A percentile compares a stretch with the other conserved stretches of the same genome.
Evolutionary conservation across 2,113 vertebrate species (phyloP).

Genomic region (Hippolais icterina): DNA sequence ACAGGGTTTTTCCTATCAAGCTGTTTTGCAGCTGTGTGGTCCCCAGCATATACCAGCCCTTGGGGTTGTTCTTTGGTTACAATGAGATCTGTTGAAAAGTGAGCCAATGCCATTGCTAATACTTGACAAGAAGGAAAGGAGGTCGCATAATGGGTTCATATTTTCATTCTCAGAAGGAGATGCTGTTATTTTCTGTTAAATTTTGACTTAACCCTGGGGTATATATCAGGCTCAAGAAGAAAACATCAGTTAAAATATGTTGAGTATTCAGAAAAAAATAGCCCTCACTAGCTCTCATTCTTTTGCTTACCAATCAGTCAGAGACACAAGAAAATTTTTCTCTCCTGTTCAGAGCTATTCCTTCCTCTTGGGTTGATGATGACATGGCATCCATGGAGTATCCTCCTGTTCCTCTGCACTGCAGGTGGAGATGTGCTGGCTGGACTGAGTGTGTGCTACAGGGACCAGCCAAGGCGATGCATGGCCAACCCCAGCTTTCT

Average conservation of each 20-base stretch:
- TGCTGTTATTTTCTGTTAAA: neutral
- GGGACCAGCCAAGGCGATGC: neutral
- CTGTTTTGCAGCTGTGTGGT: neutral
- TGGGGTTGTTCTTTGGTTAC: neutral
- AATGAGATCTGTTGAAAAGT: neutral
- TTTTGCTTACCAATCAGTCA: neutral
- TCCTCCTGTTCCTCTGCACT: accelerated
- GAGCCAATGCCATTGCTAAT: neutral
- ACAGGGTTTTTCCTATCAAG: neutral
- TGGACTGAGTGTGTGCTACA: neutral
- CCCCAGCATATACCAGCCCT: neutral
- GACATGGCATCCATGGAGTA: neutral
- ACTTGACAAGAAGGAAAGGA: neutral
- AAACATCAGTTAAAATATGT: neutral
- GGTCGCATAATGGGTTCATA: neutral
- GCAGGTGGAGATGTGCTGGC: neutral
- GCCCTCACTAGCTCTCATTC: neutral
- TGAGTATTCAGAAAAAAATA: neutral
- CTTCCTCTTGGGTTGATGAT: neutral
- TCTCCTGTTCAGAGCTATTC: neutral
- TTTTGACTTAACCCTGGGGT: neutral
- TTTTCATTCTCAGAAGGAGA: neutral
- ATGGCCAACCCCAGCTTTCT: neutral
- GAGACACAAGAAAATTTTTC: neutral
- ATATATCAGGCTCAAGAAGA: neutral